These are phyloP conservation scores for Turdus rufiventris DNA, from an alignment of 2,113 vertebrate species.

Conservation along the genomic window DNA sequence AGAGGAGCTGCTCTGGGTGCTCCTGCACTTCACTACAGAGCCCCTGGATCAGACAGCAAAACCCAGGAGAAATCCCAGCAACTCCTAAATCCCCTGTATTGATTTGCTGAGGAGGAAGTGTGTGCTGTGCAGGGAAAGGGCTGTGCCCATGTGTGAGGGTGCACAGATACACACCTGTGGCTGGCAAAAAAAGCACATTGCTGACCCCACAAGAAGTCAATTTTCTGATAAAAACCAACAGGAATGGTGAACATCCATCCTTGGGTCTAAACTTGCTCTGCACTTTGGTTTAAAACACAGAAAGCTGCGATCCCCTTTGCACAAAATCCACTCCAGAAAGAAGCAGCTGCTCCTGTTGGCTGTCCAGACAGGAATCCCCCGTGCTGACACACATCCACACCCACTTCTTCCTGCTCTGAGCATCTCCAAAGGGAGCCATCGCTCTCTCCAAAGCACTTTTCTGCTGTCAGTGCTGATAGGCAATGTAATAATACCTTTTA, in stretches of 20 bases:
- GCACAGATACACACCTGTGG: neutral
- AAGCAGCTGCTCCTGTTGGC: neutral
- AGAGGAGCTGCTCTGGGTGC: neutral
- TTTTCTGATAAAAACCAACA: neutral
- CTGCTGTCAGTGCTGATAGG: slow-evolving; percentile 53
- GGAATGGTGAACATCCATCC: neutral
- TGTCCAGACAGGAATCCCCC: neutral
- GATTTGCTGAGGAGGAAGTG: rapidly evolving
- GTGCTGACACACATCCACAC: neutral
- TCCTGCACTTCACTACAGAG: neutral
- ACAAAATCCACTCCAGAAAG: neutral
- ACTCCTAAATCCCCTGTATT: neutral
- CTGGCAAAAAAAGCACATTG: neutral
- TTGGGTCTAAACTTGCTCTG: neutral
- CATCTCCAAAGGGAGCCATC: slow-evolving; percentile 49
- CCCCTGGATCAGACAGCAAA: neutral
- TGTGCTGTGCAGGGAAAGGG: neutral
- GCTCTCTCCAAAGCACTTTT: slow-evolving; percentile 41
- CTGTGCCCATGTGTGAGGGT: rapidly evolving
- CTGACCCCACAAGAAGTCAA: neutral
- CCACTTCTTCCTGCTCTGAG: neutral
- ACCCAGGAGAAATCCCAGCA: neutral
- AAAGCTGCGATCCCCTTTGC: neutral
- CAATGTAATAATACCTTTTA: slow-evolving; percentile 66
- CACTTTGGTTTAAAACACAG: neutral